Conservation (phyloP, 2,797 vertebrate genomes). For the Aeoliscus strigatus region DNA sequence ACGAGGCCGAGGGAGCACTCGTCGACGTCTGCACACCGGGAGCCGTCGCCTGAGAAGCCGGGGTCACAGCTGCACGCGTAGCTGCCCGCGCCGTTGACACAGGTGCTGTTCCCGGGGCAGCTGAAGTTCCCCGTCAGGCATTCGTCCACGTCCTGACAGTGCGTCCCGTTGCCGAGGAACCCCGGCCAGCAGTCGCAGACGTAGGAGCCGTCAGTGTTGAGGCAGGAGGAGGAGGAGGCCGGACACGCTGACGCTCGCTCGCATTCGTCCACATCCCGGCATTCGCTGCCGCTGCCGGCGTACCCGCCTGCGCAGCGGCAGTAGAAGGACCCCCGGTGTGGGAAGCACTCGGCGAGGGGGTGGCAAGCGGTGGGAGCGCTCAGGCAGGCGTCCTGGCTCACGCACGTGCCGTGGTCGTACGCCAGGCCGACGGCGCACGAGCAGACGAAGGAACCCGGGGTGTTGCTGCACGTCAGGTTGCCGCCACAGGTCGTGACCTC, state of each 20-base stretch:
- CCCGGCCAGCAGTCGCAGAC: slow-evolving; percentile 75
- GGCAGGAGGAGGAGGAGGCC: slow-evolving; percentile 66
- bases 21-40: slow-evolving; percentile 65
- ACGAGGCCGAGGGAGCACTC: slow-evolving; percentile 53
- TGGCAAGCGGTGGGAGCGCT: slow-evolving; percentile 62
- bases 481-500: slow-evolving; percentile 43
- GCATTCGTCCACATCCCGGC: slow-evolving; percentile 77
- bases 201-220: slow-evolving; percentile 76
- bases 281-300: slow-evolving; percentile 71
- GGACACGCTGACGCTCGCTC: slow-evolving; percentile 48
- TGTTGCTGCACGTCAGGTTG: slow-evolving; percentile 75
- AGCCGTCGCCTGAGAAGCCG: slow-evolving; percentile 67
- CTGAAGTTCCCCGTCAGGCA: slow-evolving; percentile 64
- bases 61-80: slow-evolving; percentile 70
- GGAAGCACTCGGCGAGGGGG: slow-evolving; percentile 60
- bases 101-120: slow-evolving; percentile 71
- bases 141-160: slow-evolving; percentile 76
- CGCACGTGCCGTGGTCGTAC: slow-evolving; percentile 71
- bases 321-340: slow-evolving; percentile 68
- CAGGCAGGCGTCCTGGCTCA: slow-evolving; percentile 63
- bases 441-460: slow-evolving; percentile 73
- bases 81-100: slow-evolving; percentile 68
- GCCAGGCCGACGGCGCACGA: slow-evolving; percentile 60
- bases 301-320: slow-evolving; percentile 74
- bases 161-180: slow-evolving; percentile 66